phyloP scores from a whole-genome alignment of 2,888 invertebrate genomes.

The Sminthurinus aureus region DNA sequence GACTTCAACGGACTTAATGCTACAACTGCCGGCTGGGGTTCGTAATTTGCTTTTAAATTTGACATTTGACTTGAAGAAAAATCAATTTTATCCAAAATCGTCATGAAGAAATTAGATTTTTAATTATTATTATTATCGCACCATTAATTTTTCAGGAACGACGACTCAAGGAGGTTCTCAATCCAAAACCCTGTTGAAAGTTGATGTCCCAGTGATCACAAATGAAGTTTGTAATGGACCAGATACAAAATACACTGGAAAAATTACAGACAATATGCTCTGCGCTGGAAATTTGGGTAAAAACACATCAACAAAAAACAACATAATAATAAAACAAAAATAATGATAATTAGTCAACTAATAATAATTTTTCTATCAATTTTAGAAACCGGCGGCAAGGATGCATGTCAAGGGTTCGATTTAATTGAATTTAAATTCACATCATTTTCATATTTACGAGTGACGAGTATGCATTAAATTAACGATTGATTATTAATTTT shows the following conservation, averaged over 20 bases:
- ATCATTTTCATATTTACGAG: no score
- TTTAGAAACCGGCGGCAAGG: slow-evolving; percentile 36
- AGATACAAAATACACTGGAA: slow-evolving; percentile 53
- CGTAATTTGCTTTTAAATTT: not conserved
- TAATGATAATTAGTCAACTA: no score
- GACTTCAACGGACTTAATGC: slow-evolving; percentile 49
- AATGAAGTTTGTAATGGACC: slow-evolving; percentile 70
- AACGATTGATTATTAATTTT: not conserved
- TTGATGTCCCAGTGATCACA: slow-evolving; percentile 81
- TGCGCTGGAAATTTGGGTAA: slow-evolving; percentile 43
- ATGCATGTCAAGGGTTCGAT: slow-evolving; percentile 41
- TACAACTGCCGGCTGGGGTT: slow-evolving; percentile 55
- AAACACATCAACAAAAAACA: not conserved
- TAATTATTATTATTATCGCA: no score
- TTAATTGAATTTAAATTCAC: slow-evolving; percentile 6
- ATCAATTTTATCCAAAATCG: no score
- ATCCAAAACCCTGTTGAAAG: slow-evolving; percentile 77
- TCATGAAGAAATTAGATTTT: no score
- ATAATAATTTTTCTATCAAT: no score
- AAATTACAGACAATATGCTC: slow-evolving; percentile 57
- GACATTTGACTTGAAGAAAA: no score
- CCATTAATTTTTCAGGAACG: slow-evolving; percentile 27
- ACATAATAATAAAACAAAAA: no score
- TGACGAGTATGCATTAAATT: not conserved
- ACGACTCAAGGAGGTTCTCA: slow-evolving; percentile 49